Conservation (phyloP, 2,888 invertebrate genomes). For the Spodoptera picta region DNA sequence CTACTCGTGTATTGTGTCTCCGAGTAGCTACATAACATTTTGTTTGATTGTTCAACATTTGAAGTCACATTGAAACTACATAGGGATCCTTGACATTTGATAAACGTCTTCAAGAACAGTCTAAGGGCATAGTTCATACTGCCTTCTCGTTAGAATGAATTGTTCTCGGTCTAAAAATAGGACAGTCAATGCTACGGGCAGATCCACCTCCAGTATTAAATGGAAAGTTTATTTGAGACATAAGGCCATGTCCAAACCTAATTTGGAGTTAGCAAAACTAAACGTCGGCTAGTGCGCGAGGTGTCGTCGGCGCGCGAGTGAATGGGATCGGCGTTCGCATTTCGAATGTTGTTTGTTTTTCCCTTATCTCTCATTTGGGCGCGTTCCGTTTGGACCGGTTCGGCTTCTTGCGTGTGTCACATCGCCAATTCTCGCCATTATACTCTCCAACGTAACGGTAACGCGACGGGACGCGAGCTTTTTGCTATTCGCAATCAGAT, state of each 20-base stretch:
- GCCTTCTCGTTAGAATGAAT: constrained; percentile 40
- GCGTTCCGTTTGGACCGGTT: constrained; percentile 78
- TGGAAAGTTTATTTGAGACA: constrained; percentile 20
- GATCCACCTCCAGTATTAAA: constrained; percentile 6
- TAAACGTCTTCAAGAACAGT: constrained; percentile 34
- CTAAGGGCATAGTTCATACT: constrained; percentile 47
- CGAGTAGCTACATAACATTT: not conserved
- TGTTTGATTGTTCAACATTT: constrained; percentile 37
- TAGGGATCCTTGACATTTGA: constrained; percentile 44
- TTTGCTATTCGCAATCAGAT: constrained; percentile 79
- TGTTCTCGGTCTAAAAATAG: constrained; percentile 30
- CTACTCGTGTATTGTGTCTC: not conserved
- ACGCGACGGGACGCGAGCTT: constrained; percentile 72
- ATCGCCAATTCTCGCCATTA: constrained; percentile 79
- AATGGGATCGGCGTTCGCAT: constrained; percentile 75
- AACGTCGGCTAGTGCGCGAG: constrained; percentile 55
- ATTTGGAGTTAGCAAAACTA: constrained; percentile 46
- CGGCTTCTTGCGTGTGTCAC: constrained; percentile 79
- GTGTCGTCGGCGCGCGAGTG: constrained; percentile 74
- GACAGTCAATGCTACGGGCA: constrained; percentile 8
- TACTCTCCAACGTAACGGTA: constrained; percentile 77
- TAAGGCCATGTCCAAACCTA: constrained; percentile 31
- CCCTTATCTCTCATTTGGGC: constrained; percentile 79
- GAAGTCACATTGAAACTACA: constrained; percentile 31
- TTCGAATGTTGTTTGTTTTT: constrained; percentile 79